Evolutionary conservation across 2,797 vertebrate genomes (phyloP).

Genomic region (Ceryle rudis): DNA sequence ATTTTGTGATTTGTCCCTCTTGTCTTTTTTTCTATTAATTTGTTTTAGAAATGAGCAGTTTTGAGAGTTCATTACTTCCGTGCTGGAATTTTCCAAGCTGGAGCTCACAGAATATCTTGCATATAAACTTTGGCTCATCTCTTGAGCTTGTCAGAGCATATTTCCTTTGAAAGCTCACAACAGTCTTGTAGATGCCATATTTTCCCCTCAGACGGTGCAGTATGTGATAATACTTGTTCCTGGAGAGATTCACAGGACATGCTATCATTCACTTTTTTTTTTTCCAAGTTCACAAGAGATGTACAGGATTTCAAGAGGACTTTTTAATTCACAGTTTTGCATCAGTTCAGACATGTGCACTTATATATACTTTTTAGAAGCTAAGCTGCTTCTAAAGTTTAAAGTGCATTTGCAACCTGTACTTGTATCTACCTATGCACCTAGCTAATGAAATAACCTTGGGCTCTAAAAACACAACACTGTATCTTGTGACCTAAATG

Average conservation of each 20-base stretch:
- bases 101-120: background rate
- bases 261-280: background rate
- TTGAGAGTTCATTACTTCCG: background rate
- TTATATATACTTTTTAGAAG: background rate
- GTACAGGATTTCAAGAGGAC: background rate
- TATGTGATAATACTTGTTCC: background rate
- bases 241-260: background rate
- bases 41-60: background rate
- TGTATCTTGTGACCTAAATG: background rate
- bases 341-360: background rate
- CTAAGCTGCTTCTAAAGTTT: background rate
- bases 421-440: background rate
- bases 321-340: background rate
- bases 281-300: background rate
- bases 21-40: background rate
- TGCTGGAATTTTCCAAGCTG: background rate
- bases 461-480: background rate
- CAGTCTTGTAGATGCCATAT: background rate
- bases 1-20: background rate
- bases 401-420: background rate
- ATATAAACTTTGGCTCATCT: background rate
- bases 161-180: constrained; percentile 37
- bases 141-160: background rate
- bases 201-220: background rate
- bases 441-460: background rate